Base-by-base conservation (phyloP, 2,113 vertebrate species). In the Nymphicus hollandicus region DNA sequence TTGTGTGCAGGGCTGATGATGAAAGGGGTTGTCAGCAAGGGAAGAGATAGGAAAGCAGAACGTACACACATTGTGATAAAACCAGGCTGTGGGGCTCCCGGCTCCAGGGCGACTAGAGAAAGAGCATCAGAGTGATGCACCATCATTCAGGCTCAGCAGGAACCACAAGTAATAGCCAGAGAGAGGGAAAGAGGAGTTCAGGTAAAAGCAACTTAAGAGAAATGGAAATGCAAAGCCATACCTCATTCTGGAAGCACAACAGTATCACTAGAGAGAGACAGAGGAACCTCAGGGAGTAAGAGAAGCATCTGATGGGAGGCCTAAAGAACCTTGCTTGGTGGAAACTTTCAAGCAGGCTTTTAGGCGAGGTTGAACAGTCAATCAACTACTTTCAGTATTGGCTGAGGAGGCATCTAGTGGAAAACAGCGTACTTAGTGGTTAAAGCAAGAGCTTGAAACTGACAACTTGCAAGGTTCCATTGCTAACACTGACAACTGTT, bases 1-100 rank as follows among this genome's bases (percentile, higher is more conserved):
- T 96, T 96, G 94, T 12, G 73, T 19, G 77, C 89, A 73, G 81
- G 39, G 73, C 86, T 66, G 68, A 90, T 66, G 95, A 86, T 87
- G 80, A 94, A 86, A 91, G 93, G n/a, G 70, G 41, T 9, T 93
- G 93, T 77, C 86, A 97, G 93, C 86, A 86, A 66, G 91, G 55
- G 28, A 70, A 44, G 52, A 74, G 93, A 94, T 49, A 77, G 90
- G 87, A 86, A 74, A 88, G 43, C 82, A 93, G 74, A 64, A 73
- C 1, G 18, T 16, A 76, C 22, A 76, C 22, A 23, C 28, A 8
- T 13, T 37, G 39, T 10, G 69, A 86, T 94, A 86, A 81, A 31
- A 84, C 20, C 82, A 86, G 53, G 60, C 91, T 81, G 87, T 0
- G n/a, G 46, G 82, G 71, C 86, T 86, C 79, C 77, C 33, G 13